A percentile compares a stretch with the other conserved stretches of the same genome.
phyloP scores from a whole-genome alignment of 2,797 vertebrate genomes.

The Centroberyx gerrardi region DNA sequence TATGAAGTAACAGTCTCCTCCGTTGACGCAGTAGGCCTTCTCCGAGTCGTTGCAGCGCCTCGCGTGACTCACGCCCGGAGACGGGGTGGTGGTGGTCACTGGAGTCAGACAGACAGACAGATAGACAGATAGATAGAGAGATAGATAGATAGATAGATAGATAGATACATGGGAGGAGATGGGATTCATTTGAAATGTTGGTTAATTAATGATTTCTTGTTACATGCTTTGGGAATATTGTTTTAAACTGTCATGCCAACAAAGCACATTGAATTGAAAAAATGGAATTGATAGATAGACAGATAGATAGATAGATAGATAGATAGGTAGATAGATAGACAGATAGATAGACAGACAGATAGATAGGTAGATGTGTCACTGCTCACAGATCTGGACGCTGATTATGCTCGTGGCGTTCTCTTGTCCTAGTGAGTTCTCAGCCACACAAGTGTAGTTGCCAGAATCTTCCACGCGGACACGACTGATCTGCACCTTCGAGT shows the following conservation, averaged over 20 bases:
- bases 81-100: constrained; percentile 91
- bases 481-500: constrained; percentile 97
- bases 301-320: constrained; percentile 16
- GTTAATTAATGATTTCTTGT: too few relatives aligned
- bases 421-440: constrained; percentile 94
- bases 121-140: constrained; percentile 6
- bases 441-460: constrained; percentile 97
- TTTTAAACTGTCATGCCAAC: too few relatives aligned
- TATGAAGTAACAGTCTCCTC: constrained; percentile 98
- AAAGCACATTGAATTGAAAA: too few relatives aligned
- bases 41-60: constrained; percentile 97
- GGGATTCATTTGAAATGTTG: too few relatives aligned
- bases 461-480: constrained; percentile 94
- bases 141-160: constrained; percentile 19
- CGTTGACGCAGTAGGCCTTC: constrained; percentile 96
- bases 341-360: too few relatives aligned
- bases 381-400: constrained; percentile 95
- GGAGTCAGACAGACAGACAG: constrained; percentile 32
- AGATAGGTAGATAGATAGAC: constrained; percentile 2
- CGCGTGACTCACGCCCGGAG: constrained; percentile 92
- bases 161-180: not conserved
- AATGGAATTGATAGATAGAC: not conserved
- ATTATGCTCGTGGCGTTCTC: constrained; percentile 92
- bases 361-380: constrained; percentile 5
- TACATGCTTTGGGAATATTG: too few relatives aligned